Percentiles rank a stretch among this genome's conserved stretches.
phyloP scores from a whole-genome alignment of 2,113 vertebrate species.

The Embiotoca jacksoni region DNA sequence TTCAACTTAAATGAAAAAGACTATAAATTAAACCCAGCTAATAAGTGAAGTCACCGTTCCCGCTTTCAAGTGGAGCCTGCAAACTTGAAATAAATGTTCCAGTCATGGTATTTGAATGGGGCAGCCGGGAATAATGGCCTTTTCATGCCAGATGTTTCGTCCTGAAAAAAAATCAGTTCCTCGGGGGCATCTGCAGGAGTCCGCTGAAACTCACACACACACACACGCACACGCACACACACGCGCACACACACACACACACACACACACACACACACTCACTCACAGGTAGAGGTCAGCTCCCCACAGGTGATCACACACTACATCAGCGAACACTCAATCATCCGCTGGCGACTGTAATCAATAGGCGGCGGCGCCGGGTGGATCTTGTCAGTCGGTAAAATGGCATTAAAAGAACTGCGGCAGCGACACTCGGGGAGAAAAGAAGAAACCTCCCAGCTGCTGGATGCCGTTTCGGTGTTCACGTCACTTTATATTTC shows the following conservation, averaged over 20 bases:
- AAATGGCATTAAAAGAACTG: background rate
- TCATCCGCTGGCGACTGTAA: slow-evolving; percentile 20
- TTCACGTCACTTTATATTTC: background rate
- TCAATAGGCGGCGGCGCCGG: slow-evolving; percentile 24
- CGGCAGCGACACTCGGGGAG: slow-evolving; percentile 1
- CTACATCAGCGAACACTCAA: background rate
- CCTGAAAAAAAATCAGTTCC: background rate
- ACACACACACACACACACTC: background rate
- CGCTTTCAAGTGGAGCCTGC: background rate
- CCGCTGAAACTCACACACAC: background rate
- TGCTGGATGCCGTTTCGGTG: background rate
- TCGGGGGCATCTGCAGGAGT: slow-evolving; percentile 2
- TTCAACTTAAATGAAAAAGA: slow-evolving; percentile 40
- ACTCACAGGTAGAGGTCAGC: slow-evolving; percentile 24
- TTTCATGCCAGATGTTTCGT: slow-evolving; percentile 38
- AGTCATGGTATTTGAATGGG: slow-evolving; percentile 15
- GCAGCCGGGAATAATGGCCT: slow-evolving; percentile 33
- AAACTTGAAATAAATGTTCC: slow-evolving; percentile 45
- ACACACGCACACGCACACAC: no score
- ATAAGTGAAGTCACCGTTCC: slow-evolving; percentile 34
- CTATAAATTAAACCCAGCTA: slow-evolving; percentile 25
- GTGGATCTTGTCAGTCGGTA: background rate
- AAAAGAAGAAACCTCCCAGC: background rate
- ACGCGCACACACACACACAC: no score
- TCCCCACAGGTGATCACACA: background rate